Percentiles rank a stretch among this genome's conserved stretches.
phyloP scores from a whole-genome alignment of 2,888 invertebrate genomes.

The Lithophane semibrunnea region DNA sequence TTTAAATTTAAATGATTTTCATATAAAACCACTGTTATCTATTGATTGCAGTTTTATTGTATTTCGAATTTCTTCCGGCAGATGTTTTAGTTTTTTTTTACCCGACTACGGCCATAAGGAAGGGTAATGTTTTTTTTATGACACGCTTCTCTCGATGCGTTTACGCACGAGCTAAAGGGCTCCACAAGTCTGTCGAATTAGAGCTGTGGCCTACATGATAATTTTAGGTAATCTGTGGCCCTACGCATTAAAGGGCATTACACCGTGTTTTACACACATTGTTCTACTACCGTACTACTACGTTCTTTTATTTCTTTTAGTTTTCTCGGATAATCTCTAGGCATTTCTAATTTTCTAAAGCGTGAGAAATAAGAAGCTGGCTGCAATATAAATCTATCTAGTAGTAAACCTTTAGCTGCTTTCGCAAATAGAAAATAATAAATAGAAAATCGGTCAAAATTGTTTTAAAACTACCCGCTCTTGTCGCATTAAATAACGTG shows the following conservation, averaged over 20 bases:
- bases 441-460: not conserved
- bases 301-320: not conserved
- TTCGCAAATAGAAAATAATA: not conserved
- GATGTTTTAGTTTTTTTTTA: not conserved
- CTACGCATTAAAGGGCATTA: conserved; percentile 39
- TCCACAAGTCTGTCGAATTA: conserved; percentile 21
- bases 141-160: not conserved
- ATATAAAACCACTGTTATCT: not conserved
- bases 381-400: conserved; percentile 7
- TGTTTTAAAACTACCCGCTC: conserved; percentile 35
- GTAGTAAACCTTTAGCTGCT: not conserved
- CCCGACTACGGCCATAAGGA: not conserved
- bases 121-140: not conserved
- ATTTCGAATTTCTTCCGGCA: not conserved
- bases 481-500: not conserved
- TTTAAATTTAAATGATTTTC: too few relatives aligned
- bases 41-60: conserved; percentile 11
- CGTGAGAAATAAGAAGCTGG: conserved; percentile 40
- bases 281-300: not conserved
- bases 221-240: conserved; percentile 40
- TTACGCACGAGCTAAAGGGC: conserved; percentile 1
- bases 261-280: conserved; percentile 3
- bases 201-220: conserved; percentile 37
- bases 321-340: not conserved
- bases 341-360: conserved; percentile 33